Evolutionary conservation across 1,140 invertebrate species (phyloP).

Genomic region (Macrocentrus cingulum): DNA sequence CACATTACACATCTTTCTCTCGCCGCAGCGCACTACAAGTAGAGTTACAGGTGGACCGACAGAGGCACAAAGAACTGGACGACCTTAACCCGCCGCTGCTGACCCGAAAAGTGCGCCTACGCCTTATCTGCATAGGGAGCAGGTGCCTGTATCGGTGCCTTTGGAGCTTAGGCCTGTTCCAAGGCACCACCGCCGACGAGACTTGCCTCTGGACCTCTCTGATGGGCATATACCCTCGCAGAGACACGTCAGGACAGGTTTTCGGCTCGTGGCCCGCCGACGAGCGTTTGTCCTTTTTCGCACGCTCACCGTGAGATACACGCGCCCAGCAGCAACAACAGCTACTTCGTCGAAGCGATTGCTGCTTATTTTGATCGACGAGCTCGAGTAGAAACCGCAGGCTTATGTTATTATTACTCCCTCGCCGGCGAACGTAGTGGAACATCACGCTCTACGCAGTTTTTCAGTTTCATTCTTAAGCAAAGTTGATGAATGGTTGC

Average conservation of each 20-base stretch:
- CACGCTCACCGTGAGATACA: slow-evolving; percentile 9
- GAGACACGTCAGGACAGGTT: slow-evolving; percentile 23
- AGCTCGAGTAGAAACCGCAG: too few relatives aligned
- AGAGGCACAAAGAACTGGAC: slow-evolving; percentile 11
- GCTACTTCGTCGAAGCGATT: too few relatives aligned
- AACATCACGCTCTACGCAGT: too few relatives aligned
- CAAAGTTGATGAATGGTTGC: too few relatives aligned
- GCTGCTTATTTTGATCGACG: too few relatives aligned
- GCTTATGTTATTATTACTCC: too few relatives aligned
- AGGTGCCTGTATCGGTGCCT: slow-evolving; percentile 46
- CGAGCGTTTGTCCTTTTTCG: slow-evolving; percentile 17
- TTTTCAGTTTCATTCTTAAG: too few relatives aligned
- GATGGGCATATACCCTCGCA: not conserved
- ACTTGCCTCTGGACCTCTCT: not conserved
- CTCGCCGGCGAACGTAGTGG: too few relatives aligned
- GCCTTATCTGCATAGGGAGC: slow-evolving; percentile 47
- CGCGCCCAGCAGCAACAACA: not conserved
- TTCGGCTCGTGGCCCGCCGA: not conserved
- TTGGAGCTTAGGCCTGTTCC: slow-evolving; percentile 31
- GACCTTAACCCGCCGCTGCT: slow-evolving; percentile 41
- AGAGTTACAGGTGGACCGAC: slow-evolving; percentile 32
- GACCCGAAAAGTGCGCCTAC: slow-evolving; percentile 35
- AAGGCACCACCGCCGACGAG: too few relatives aligned
- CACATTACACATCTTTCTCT: too few relatives aligned
- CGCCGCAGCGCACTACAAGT: not conserved